A percentile compares a stretch with the other conserved stretches of the same genome.
Evolutionary conservation across 2,113 vertebrate genomes (phyloP).

Genomic region (Felis catus): DNA sequence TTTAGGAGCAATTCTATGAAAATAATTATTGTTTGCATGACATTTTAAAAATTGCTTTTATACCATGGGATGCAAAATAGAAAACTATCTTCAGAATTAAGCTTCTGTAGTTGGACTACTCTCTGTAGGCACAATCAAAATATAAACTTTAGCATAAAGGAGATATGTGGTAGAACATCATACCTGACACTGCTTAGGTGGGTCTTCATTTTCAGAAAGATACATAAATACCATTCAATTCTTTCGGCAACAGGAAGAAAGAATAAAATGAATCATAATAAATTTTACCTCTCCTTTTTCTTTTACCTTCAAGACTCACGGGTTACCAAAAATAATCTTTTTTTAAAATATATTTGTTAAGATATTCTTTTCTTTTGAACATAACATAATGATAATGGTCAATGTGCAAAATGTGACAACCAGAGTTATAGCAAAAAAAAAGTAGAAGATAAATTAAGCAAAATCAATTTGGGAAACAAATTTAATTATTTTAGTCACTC

Average conservation of each 20-base stretch:
- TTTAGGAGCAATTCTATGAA: background rate
- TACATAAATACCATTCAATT: background rate
- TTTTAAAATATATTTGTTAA: background rate
- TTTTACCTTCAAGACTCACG: background rate
- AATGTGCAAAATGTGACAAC: background rate
- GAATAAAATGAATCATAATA: background rate
- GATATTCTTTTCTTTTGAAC: background rate
- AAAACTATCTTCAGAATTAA: background rate
- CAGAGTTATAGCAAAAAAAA: background rate
- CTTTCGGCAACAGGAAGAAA: background rate
- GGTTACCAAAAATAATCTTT: background rate
- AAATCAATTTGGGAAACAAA: constrained; percentile 33
- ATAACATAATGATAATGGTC: background rate
- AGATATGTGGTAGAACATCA: background rate
- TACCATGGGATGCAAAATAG: background rate
- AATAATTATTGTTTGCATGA: background rate
- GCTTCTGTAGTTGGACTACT: background rate
- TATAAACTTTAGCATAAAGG: background rate
- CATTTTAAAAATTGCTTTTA: background rate
- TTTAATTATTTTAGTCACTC: background rate
- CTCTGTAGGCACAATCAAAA: background rate
- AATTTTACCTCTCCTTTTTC: background rate
- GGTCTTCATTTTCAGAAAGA: background rate
- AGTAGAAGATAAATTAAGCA: background rate
- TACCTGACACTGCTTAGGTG: background rate